Percentiles rank a stretch among this genome's conserved stretches.
Evolutionary conservation across 2,888 invertebrate species (phyloP).

Genomic region (Trissolcus japonicus): DNA sequence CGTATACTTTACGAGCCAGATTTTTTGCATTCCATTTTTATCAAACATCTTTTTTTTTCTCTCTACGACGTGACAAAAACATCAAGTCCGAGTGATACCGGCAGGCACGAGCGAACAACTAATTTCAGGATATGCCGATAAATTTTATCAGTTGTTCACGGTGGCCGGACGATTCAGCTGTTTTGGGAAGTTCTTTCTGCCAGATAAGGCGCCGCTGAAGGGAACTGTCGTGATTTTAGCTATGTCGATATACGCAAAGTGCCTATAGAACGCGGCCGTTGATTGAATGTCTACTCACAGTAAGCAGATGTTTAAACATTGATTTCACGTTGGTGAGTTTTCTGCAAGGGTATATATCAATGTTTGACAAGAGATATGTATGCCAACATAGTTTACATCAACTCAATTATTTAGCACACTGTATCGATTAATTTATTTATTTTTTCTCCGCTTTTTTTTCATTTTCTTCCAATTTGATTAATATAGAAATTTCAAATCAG

Average conservation of each 20-base stretch:
- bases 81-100: not conserved
- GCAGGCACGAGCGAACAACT: not conserved
- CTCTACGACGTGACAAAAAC: not conserved
- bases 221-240: constrained; percentile 1
- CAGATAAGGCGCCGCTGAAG: constrained; percentile 2
- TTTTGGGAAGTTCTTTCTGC: constrained; percentile 5
- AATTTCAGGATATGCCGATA: constrained; percentile 16
- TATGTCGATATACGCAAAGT: not conserved
- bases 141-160: constrained; percentile 5
- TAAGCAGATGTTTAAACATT: constrained; percentile 33
- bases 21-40: not conserved
- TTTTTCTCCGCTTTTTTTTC: constrained; percentile 2
- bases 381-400: constrained; percentile 27
- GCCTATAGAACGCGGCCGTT: constrained; percentile 14
- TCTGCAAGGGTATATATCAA: constrained; percentile 24
- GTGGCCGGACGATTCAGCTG: constrained; percentile 9
- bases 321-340: constrained; percentile 23
- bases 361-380: constrained; percentile 26
- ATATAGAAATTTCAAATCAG: constrained; percentile 6
- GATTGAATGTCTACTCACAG: constrained; percentile 30
- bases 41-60: not conserved
- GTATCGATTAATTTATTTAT: constrained; percentile 29
- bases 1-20: not conserved
- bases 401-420: constrained; percentile 27
- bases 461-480: constrained; percentile 3